Percentiles rank a stretch among this genome's conserved stretches.
These are phyloP conservation scores for Argyresthia goedartella DNA, from an alignment of 2,888 invertebrate species.

Conservation along the genomic window DNA sequence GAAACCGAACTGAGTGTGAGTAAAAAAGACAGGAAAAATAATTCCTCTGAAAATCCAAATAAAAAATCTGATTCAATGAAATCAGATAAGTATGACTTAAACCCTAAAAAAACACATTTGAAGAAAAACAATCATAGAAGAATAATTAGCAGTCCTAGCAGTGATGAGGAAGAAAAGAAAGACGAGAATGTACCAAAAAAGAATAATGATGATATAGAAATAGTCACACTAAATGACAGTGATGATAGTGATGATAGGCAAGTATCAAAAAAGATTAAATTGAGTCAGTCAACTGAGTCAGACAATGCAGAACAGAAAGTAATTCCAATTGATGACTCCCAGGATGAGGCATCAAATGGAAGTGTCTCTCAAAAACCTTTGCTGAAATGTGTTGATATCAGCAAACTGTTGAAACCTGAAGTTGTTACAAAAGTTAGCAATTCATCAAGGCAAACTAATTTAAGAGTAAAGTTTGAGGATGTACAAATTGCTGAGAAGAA, in stretches of 20 bases:
- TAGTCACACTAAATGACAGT: too few species aligned
- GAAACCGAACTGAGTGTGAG: background rate
- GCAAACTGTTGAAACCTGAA: slow-evolving; percentile 44
- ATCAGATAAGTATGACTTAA: slow-evolving; percentile 1
- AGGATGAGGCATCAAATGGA: background rate
- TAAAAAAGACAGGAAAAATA: background rate
- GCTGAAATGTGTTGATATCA: slow-evolving; percentile 54
- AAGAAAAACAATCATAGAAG: slow-evolving; percentile 15
- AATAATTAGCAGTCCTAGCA: slow-evolving; percentile 24
- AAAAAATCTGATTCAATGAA: slow-evolving; percentile 6
- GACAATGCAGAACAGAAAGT: background rate
- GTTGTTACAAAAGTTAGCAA: slow-evolving; percentile 12
- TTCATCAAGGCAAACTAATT: background rate
- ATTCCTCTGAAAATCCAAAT: background rate
- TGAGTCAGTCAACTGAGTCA: background rate
- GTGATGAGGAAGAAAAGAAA: slow-evolving; percentile 12
- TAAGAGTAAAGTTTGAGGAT: background rate
- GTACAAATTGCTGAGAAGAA: slow-evolving; percentile 3
- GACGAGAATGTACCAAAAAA: slow-evolving; percentile 5
- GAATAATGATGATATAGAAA: slow-evolving; percentile 3
- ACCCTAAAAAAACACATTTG: slow-evolving; percentile 14
- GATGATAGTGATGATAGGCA: slow-evolving; percentile 2
- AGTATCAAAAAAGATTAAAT: background rate
- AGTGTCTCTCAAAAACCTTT: slow-evolving; percentile 21
- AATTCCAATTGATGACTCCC: background rate